A percentile compares a stretch with the other conserved stretches of the same genome.
Conservation (phyloP, 2,113 vertebrate species). For the Corydoras maculifer region DNA sequence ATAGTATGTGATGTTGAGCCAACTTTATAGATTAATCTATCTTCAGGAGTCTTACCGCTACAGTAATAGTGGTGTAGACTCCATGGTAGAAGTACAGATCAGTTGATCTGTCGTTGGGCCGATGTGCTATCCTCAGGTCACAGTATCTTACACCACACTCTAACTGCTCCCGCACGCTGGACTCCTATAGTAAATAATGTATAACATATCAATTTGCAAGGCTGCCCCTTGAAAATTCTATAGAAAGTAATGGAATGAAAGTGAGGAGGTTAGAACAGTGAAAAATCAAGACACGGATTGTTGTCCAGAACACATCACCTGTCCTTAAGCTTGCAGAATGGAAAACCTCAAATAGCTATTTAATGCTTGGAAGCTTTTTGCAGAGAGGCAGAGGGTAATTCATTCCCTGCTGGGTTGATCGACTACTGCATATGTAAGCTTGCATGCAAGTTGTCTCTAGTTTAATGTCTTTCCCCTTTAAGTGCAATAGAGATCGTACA, state of each 20-base stretch:
- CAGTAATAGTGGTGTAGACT: slow-evolving; percentile 69
- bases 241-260: not conserved
- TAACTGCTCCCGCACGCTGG: slow-evolving; percentile 62
- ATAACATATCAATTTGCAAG: slow-evolving; percentile 31
- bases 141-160: slow-evolving; percentile 70
- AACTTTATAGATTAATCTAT: no score
- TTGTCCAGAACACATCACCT: no score
- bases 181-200: slow-evolving; percentile 55
- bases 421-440: not conserved
- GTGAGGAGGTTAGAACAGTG: not conserved
- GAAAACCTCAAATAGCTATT: slow-evolving; percentile 9
- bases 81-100: slow-evolving; percentile 73
- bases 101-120: slow-evolving; percentile 63
- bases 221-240: not conserved
- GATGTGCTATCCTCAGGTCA: slow-evolving; percentile 68
- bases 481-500: not conserved
- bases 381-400: slow-evolving; percentile 17
- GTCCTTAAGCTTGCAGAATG: not conserved
- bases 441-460: not conserved
- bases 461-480: slow-evolving; percentile 25
- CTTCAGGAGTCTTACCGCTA: slow-evolving; percentile 56
- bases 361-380: slow-evolving; percentile 18
- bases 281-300: no score
- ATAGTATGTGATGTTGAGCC: no score
- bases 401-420: slow-evolving; percentile 13